phyloP scores from a whole-genome alignment of 2,113 vertebrate genomes.

The mouse (Mus musculus) region GRCm39 chr12:76880001-76880500 shows the following conservation, averaged over 20 bases:
- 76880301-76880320: conserved; percentile 40
- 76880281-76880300: background rate
- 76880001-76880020: background rate
- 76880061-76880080: background rate
- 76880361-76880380: conserved; percentile 30
- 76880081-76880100: background rate
- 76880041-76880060: background rate
- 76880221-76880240: background rate
- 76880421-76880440: conserved; percentile 35
- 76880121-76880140: background rate
- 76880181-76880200: background rate
- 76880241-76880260: background rate
- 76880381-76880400: background rate
- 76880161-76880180: background rate
- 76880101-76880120: background rate
- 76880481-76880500: conserved; percentile 45
- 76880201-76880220: background rate
- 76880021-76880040: background rate
- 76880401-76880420: background rate
- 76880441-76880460: conserved; percentile 45
- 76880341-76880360: background rate
- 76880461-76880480: background rate
- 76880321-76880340: background rate
- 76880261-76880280: background rate
- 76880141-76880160: background rate